These are phyloP conservation scores for Orchestes rusci DNA, from an alignment of 2,888 invertebrate species.

Conservation along the genomic window DNA sequence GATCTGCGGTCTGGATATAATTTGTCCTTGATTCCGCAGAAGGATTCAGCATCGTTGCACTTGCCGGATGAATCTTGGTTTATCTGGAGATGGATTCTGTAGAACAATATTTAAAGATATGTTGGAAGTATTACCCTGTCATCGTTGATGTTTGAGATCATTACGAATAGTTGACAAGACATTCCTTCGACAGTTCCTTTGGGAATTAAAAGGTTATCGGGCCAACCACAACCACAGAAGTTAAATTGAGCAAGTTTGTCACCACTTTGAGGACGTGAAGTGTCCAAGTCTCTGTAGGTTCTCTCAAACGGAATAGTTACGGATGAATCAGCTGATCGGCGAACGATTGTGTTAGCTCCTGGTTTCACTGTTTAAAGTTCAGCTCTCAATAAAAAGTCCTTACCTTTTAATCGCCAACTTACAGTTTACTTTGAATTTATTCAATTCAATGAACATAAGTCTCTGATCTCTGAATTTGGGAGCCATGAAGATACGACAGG, in stretches of 20 bases:
- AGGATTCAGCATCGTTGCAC: constrained; percentile 70
- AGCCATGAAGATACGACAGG: constrained; percentile 63
- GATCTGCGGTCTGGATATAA: constrained; percentile 72
- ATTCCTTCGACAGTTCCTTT: constrained; percentile 62
- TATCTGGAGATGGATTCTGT: constrained; percentile 42
- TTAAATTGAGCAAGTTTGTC: constrained; percentile 54
- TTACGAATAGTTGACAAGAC: constrained; percentile 63
- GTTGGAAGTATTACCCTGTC: constrained; percentile 43
- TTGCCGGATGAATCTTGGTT: constrained; percentile 48
- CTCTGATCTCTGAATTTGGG: constrained; percentile 58
- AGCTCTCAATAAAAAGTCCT: too few species aligned
- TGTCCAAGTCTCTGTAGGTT: constrained; percentile 67
- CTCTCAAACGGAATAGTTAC: constrained; percentile 78
- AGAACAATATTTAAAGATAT: too few species aligned
- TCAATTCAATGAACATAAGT: constrained; percentile 62
- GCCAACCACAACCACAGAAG: constrained; percentile 88
- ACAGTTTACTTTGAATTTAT: constrained; percentile 55
- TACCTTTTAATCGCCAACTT: too few species aligned
- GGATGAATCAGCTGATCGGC: constrained; percentile 63
- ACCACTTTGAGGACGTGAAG: constrained; percentile 51
- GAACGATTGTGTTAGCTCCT: constrained; percentile 59
- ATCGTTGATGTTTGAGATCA: constrained; percentile 66
- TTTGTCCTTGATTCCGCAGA: constrained; percentile 70
- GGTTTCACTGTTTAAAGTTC: constrained; percentile 49
- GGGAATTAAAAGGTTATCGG: constrained; percentile 71